Evolutionary conservation across 2,888 invertebrate genomes (phyloP), one percentile per base, ranked within the genome.

Genomic region (Drosophila yooni): DNA sequence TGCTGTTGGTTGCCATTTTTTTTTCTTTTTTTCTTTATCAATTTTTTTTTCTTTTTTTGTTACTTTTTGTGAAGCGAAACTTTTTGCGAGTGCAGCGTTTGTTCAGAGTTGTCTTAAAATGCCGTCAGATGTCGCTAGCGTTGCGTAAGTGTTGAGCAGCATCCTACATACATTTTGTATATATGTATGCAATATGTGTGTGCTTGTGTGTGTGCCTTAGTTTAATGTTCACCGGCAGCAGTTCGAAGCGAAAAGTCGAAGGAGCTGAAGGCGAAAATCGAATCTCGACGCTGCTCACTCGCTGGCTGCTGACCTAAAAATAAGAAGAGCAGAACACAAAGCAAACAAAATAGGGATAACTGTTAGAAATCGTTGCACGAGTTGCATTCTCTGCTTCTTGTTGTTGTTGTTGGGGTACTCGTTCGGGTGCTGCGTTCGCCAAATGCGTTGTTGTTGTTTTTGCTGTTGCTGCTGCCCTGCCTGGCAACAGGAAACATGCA

Each of bases 41-140:
- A 3, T 13, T 40, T 36, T 6, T 33, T 10, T n/a, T 10, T 10
- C 5, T 27, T 25, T 34, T 11, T 33, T 29, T 13, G 34, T 18
- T 70, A 3, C 40, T 43, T 50, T 43, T 50, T 3, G n/a, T 48
- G 15, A 27, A 29, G 11, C 15, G 46, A 25, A 46, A 38, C 36
- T 56, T 33, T 40, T 54, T 46, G 46, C n/a, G 60, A 34, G 29
- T 33, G 15, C 13, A 57, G 40, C 10, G 18, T 48, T 58, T 18
- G 25, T 18, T 70, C 58, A 61, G 11, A 25, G 58, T 59, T 76
- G 51, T 43, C 62, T 50, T 46, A 62, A 40, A 57, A 34, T 29
- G 57, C 66, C 70, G 75, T 74, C 60, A 70, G 70, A 75, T 74
- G 75, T 79, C 79, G 79, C 79, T 64, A 58, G 58, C 60, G 77